Base-by-base conservation (phyloP, 2,113 vertebrate species). In the Epinephelus lanceolatus region DNA sequence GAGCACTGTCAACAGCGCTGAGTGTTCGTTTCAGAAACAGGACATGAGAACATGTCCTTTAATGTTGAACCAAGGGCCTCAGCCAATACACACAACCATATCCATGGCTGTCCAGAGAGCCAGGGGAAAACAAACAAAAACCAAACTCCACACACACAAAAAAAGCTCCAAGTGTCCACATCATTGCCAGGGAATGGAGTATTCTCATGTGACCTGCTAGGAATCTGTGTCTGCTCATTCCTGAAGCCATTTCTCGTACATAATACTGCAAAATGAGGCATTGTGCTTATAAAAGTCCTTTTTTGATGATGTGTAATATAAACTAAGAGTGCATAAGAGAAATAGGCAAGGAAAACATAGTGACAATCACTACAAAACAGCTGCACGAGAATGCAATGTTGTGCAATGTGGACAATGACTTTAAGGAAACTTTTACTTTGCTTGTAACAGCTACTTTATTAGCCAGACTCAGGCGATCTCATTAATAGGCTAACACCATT, bases 51-150 rank as follows among this genome's bases (percentile, higher is more conserved):
- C 87, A 83, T 78, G 85, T 87, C 71, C 57, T 80, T 67, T 61
- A 62, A 81, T 78, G 80, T 11, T 81, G 60, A 83, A 84, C 62
- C 2, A 5, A 27, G 33, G 53, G 59, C 23, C 21, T 25, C 63
- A 21, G 90, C 93, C 92, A 94, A 90, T 11, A 84, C 84, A 90
- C 80, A 91, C 89, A 94, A 30, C 67, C 62, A 66, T 70, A 27
- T 73, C 71, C 82, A 84, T 67, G 53, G 60, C 78, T 76, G 69
- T 84, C 71, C 57, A 74, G 79, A 63, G 76, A 82, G 74, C 78
- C 59, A 45, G 57, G 57, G 67, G 80, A 90, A 92, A 89, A 89
- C 76, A 90, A 92, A 90, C 88, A 91, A 66, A 72, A 86, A 79
- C 45, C 0, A 2, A 85, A 86, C 60, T 80, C 68, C 49, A 25